phyloP scores from a whole-genome alignment of 2,797 vertebrate species.

The Xenentodon cancila region DNA sequence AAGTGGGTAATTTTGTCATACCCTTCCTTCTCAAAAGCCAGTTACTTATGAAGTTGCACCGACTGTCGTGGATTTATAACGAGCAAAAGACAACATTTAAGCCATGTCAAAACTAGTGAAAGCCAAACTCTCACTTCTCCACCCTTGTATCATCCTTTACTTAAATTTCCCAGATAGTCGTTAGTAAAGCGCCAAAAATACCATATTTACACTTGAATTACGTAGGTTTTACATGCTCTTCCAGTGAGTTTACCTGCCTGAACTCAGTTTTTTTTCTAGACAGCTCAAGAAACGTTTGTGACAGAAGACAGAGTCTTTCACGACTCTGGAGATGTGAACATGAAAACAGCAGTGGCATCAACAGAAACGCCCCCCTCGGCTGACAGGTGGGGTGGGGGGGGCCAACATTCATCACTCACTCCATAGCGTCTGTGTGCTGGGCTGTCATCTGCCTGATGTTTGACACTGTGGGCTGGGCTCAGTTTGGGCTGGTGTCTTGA shows the following conservation, averaged over 20 bases:
- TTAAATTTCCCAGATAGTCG: no score
- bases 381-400: constrained; percentile 20
- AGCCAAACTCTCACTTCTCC: no score
- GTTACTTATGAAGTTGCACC: neutral
- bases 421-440: constrained; percentile 80
- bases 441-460: constrained; percentile 74
- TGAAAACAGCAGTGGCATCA: constrained; percentile 54
- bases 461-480: constrained; percentile 75
- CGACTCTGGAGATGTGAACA: constrained; percentile 25
- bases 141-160: no score
- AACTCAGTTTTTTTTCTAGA: neutral
- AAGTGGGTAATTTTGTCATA: neutral
- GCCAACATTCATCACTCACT: constrained; percentile 79
- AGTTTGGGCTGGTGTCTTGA: constrained; percentile 77
- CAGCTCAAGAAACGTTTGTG: no score
- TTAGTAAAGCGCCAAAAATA: neutral
- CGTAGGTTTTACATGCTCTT: no score
- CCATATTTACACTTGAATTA: no score
- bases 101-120: no score
- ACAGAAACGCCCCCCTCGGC: constrained; percentile 24
- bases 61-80: neutral
- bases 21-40: neutral
- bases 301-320: neutral
- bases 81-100: neutral
- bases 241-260: no score